Percentiles rank a stretch among this genome's conserved stretches.
Evolutionary conservation across 1,140 invertebrate species (phyloP).

Genomic region (Liolophura sinensis): DNA sequence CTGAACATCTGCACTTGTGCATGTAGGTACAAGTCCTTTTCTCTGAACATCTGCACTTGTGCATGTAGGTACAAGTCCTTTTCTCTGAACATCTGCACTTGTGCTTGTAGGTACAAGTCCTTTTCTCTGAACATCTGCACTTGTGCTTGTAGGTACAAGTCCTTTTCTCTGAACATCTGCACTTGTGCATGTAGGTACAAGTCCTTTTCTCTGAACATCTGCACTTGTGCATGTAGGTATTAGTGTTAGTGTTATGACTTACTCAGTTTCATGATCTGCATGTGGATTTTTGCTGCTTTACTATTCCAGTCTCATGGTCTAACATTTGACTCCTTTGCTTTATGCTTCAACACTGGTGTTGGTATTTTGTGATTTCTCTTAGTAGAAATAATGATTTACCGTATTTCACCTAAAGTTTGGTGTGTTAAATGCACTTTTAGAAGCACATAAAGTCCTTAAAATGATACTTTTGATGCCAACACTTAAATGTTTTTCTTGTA

Average conservation of each 20-base stretch:
- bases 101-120: neutral
- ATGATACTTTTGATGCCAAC: no score
- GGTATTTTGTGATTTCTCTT: neutral
- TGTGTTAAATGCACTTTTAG: no score
- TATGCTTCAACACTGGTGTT: neutral
- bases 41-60: neutral
- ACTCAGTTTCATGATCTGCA: neutral
- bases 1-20: neutral
- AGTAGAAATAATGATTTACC: neutral
- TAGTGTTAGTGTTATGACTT: neutral
- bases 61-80: neutral
- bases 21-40: conserved; percentile 3
- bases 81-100: neutral
- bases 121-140: neutral
- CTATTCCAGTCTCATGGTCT: neutral
- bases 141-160: neutral
- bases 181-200: conserved; percentile 3
- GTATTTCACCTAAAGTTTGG: no score
- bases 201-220: conserved; percentile 1
- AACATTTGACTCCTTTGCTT: neutral
- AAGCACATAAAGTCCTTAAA: no score
- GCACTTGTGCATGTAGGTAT: conserved; percentile 3
- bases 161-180: conserved; percentile 2
- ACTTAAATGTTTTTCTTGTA: no score
- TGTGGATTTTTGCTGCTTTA: neutral